Base-by-base conservation (phyloP, 37 sponge, comb jelly and placozoan species). In the Dysidea cf. avara region DNA sequence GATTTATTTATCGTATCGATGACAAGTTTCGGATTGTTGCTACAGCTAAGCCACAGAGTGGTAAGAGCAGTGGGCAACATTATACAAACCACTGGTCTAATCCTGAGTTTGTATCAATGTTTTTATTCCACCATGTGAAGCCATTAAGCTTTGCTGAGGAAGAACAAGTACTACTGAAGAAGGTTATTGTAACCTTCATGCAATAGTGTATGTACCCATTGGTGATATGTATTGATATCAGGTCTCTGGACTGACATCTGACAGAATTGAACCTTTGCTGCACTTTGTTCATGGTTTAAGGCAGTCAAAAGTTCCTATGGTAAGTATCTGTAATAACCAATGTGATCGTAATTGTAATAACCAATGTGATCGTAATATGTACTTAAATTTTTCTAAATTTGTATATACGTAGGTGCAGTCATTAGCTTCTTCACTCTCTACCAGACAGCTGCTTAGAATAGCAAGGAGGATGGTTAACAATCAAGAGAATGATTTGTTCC, bases 361-460 rank as follows among this genome's bases (percentile, higher is more conserved):
- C 11, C 7, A 6, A 26, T 56, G 25, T 26, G 6, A 14, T 7
- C 14, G 11, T 56, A 20, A 61, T 35, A 29, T 61, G 33, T 28
- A 61, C 7, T 14, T 28, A 29, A 28, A 28, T 35, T 17, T 61
- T 34, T 28, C 17, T 28, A 28, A 6, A 61, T 61, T 28, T 28
- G 34, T 28, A 21, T 16, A 14, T 31, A 40, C 52, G 25, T 6
- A 85, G 86, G 50, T 79, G 39, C 87, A 71, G 29, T 86, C 87
- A 18, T 71, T 91, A 25, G 54, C 87, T 12, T 35, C 76, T 1
- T 86, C 87, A 22, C 63, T 91, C 28, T 91, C 92, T 16, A 91
- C 92, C 14, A 50, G 92, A 49, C 92, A 91, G 83, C 70, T 91
- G 43, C 61, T 91, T 39, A 64, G 92, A 28, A 77, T 91, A 14